Base-by-base conservation (phyloP, 2,888 invertebrate species). In the Hipparchia sbordonii region DNA sequence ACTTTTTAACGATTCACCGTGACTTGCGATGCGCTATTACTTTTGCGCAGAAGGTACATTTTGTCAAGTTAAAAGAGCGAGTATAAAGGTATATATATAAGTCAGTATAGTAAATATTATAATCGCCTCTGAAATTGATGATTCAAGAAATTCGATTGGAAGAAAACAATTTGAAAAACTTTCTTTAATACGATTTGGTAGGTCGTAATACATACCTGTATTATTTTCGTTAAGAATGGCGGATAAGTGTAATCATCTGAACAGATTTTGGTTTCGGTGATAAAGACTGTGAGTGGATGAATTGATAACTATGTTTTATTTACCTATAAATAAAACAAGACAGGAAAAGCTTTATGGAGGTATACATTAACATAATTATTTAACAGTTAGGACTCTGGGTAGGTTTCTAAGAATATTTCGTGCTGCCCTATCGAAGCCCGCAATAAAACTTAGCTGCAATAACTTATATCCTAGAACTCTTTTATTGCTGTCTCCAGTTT, bases 401-500 rank as follows among this genome's bases (percentile, higher is more conserved):
- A 48, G 48, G 5, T 48, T 7, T 48, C 48, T 48, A 48, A n/a
- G 13, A 8, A 66, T 57, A 67, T 67, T 46, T 54, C 33, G 45
- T 66, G 66, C 39, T 39, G 39, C 45, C 46, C 39, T 54, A 66
- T 66, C 13, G 54, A 9, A 54, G 23, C 9, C 67, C 56, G 70
- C 56, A 57, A 61, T 72, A 72, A 73, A 69, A 45, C 67, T 45
- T 67, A 45, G 54, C 66, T 39, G 62, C 60, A 54, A 74, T 59
- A 57, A 45, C 56, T 68, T 74, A 71, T 46, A 62, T 70, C 33
- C 39, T 52, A 59, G 46, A 59, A 62, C 52, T 48, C 69, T 59
- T 71, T 70, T 70, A 70, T 70, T 61, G 67, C 74, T 67, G 56
- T 70, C 67, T 67, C 69, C 66, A 66, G 66, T 67, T 72, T 74